Conservation (phyloP, 2,113 vertebrate species). For the Pteropus alecto region DNA sequence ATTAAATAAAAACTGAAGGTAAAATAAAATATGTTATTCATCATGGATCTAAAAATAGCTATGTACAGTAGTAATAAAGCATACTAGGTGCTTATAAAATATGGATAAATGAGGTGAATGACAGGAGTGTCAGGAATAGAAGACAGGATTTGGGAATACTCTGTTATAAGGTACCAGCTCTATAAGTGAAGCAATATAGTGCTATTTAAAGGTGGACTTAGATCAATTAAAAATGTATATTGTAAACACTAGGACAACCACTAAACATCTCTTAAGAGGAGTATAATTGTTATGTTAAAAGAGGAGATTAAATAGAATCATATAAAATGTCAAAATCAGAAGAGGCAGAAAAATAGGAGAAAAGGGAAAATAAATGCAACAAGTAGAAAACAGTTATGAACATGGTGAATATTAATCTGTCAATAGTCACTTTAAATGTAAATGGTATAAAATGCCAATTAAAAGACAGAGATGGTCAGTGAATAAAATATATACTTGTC, state of each 20-base stretch:
- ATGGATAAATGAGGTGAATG: neutral
- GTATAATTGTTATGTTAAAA: neutral
- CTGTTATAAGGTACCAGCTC: neutral
- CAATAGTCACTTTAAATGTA: neutral
- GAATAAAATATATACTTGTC: neutral
- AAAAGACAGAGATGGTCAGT: neutral
- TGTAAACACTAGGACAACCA: neutral
- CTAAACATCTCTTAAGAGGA: neutral
- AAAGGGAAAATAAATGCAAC: neutral
- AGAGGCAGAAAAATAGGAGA: neutral
- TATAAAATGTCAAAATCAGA: slow-evolving; percentile 24
- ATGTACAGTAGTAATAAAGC: neutral
- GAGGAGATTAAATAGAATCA: neutral
- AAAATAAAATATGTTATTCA: neutral
- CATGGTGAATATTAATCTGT: neutral
- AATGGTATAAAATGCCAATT: neutral
- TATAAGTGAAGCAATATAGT: neutral
- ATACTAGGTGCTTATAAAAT: neutral
- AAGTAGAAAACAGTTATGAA: neutral
- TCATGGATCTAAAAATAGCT: neutral
- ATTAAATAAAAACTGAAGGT: neutral
- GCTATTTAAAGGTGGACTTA: neutral
- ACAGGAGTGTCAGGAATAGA: neutral
- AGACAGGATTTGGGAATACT: neutral
- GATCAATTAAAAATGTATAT: neutral